Percentiles rank a stretch among this genome's conserved stretches.
Evolutionary conservation across 1,140 invertebrate species (phyloP).

Genomic region (Platyscapa corneri): DNA sequence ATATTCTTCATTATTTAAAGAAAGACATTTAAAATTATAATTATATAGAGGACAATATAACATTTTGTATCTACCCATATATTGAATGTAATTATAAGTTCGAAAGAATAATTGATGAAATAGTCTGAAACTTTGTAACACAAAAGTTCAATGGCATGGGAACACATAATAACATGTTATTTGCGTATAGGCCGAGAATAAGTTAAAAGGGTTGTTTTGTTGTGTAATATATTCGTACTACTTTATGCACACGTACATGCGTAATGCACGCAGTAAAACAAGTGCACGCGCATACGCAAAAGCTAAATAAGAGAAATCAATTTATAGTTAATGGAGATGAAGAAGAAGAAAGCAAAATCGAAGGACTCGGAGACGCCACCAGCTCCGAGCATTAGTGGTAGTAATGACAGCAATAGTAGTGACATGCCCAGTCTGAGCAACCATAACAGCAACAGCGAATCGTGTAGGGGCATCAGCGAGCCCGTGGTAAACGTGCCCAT

Average conservation of each 20-base stretch:
- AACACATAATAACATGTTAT: conserved; percentile 9
- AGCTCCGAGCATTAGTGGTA: conserved; percentile 58
- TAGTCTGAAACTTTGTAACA: conserved; percentile 25
- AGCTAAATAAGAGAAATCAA: background rate
- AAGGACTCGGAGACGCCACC: conserved; percentile 56
- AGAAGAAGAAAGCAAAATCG: conserved; percentile 55
- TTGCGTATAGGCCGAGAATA: conserved; percentile 1
- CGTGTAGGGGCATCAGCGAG: conserved; percentile 62
- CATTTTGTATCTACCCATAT: background rate
- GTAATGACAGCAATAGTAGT: conserved; percentile 57
- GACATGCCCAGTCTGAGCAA: conserved; percentile 58
- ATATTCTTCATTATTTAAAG: too few relatives aligned
- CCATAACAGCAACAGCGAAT: conserved; percentile 57
- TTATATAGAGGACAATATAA: too few relatives aligned
- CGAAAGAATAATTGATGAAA: background rate
- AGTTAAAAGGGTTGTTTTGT: background rate
- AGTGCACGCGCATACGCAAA: background rate
- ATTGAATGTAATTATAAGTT: background rate
- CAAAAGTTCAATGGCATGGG: background rate
- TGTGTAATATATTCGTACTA: background rate
- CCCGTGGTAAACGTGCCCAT: conserved; percentile 64
- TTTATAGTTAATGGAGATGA: conserved; percentile 36
- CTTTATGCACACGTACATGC: background rate
- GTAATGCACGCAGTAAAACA: background rate
- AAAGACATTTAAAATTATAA: too few relatives aligned